Evolutionary conservation across 2,113 vertebrate species (phyloP), one percentile per base, ranked within the genome.

Genomic region (Eulemur macaco): DNA sequence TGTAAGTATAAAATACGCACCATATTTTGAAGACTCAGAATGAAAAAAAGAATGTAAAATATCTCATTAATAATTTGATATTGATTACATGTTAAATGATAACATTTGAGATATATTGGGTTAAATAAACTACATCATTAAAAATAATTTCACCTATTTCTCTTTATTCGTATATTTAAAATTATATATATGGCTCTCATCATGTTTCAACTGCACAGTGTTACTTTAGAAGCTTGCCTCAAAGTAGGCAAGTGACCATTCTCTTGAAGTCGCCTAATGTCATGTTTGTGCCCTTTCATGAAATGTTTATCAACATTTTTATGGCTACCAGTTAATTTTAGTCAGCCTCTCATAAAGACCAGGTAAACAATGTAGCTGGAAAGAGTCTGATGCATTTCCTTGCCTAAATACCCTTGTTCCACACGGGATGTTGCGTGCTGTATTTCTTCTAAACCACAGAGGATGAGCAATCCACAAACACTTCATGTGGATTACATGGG

Each of bases 291-390:
- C 15, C 29, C 76, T 91, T 92, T 64, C 64, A 21, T 69, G 39
- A 94, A 68, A 10, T 96, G 39, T 87, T 96, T 96, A 90, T 90
- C 81, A 96, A 69, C 74, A 86, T 73, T 87, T 91, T 86, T 87
- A 69, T 78, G 63, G 18, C 42, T 83, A 90, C n/a, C 17, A 39
- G 42, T 90, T 83, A 80, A 74, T 87, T 93, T 86, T 14, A 47
- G 29, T 37, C 68, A 71, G 20, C 42, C 84, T 84, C n/a, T 94
- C 64, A 63, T 27, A 71, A 89, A 60, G 47, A 25, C n/a, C 31
- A n/a, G 14, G 23, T 86, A 94, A 92, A 94, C 78, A 91, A 14
- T 1, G 18, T 58, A 50, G 47, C 56, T 54, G 21, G 27, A 58
- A 64, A 66, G 21, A 60, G 73, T 42, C 80, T 89, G 39, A 89